phyloP scores from a whole-genome alignment of 2,888 invertebrate genomes.

The Ornithoptera alexandrae region DNA sequence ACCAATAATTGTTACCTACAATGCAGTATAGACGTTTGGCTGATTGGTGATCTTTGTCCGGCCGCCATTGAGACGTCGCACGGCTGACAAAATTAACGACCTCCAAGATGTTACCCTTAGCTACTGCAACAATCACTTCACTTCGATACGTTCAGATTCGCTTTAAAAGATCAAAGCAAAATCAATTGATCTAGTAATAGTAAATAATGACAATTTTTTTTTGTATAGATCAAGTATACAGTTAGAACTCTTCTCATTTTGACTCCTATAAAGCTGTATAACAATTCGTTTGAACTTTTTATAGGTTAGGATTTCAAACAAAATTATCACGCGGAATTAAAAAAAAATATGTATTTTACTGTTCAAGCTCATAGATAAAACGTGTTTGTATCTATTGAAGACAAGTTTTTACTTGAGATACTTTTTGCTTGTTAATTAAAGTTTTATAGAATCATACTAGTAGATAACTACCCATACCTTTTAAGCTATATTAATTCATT shows the following conservation, averaged over 20 bases:
- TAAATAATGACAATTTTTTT: too few relatives aligned
- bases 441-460: neutral
- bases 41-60: constrained; percentile 32
- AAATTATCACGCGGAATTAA: too few relatives aligned
- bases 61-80: constrained; percentile 18
- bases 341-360: constrained; percentile 2
- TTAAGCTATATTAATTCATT: too few relatives aligned
- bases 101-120: neutral
- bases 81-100: constrained; percentile 14
- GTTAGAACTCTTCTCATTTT: too few relatives aligned
- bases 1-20: constrained; percentile 52
- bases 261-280: too few relatives aligned
- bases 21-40: constrained; percentile 34
- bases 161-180: too few relatives aligned
- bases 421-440: constrained; percentile 8
- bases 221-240: too few relatives aligned
- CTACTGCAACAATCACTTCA: neutral
- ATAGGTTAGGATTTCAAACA: too few relatives aligned
- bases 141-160: neutral
- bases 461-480: neutral
- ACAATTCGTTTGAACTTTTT: too few relatives aligned
- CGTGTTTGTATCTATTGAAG: constrained; percentile 15
- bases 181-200: too few relatives aligned
- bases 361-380: constrained; percentile 1
- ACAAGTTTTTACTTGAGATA: constrained; percentile 14